Evolutionary conservation across 1,140 invertebrate species (phyloP).

Genomic region (Tetraneura akinire): DNA sequence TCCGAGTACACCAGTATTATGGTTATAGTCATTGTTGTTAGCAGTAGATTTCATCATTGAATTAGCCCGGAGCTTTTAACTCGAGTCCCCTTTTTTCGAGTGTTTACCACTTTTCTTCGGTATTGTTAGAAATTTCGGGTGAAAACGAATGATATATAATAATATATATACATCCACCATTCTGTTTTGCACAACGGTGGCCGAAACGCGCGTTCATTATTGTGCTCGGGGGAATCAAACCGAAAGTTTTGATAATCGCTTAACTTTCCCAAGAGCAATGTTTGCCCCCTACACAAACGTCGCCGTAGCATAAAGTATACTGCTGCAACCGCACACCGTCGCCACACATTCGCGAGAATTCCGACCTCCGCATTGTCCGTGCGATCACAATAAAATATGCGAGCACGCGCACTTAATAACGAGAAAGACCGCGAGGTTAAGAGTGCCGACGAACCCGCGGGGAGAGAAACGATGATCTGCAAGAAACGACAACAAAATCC

Average conservation of each 20-base stretch:
- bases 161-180: no score
- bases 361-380: neutral
- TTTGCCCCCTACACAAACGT: neutral
- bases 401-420: neutral
- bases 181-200: neutral
- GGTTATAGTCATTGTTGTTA: neutral
- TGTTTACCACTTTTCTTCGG: constrained; percentile 19
- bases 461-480: neutral
- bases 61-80: neutral
- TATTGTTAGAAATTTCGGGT: neutral
- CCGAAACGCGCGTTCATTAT: constrained; percentile 28
- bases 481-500: neutral
- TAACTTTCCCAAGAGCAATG: constrained; percentile 33
- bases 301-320: neutral
- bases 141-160: constrained; percentile 29
- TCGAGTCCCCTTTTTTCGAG: neutral
- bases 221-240: constrained; percentile 19
- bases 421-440: neutral
- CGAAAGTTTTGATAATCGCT: constrained; percentile 39
- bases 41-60: neutral
- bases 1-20: no score
- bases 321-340: neutral
- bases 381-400: neutral
- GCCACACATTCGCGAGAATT: neutral
- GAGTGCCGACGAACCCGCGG: no score